Evolutionary conservation across 2,888 invertebrate genomes (phyloP), one percentile per base, ranked within the genome.

Genomic region (Dasysyrphus albostriatus): DNA sequence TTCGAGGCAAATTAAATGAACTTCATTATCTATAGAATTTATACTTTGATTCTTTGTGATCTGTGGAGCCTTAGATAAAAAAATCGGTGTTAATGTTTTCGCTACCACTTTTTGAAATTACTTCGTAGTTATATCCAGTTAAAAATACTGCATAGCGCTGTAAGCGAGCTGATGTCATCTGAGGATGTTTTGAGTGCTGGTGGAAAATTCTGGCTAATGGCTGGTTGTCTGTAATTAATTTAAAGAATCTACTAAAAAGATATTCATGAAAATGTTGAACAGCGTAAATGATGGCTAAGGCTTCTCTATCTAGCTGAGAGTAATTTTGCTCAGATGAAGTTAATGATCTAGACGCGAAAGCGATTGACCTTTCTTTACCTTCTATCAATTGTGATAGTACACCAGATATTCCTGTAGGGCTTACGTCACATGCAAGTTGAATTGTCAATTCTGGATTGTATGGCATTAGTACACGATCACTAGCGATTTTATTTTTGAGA

Each of bases 11-110:
- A 49, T 49, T 49, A 3, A 19, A 49, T 49, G 19, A 3, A 49
- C 47, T 49, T 49, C 47, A 19, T 19, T 49, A 49, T 49, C 47
- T 49, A 49, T 49, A 19, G 19, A 81, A 49, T 10, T 24, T 19
- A 54, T 51, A 6, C 29, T 19, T 47, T 59, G 12, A 49, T 65
- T 49, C 2, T 49, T 24, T 29, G 51, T 54, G 1, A 6, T 10
- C 16, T 79, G 42, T 69, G 88, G 75, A 10, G 83, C 83, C 39
- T 84, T 72, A 12, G 88, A 88, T n/a, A 88, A 88, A 76, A 47
- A 83, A 83, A 54, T 88, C 85, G 8, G 65, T 47, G 32, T 47
- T 47, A 32, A 16, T 10, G 10, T 65, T 65, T 32, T 65, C 65
- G 32, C 9, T 65, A 34, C 7, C 47, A 7, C 47, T 65, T 24